phyloP scores from a whole-genome alignment of 2,888 invertebrate genomes.

The Tachina lurida region DNA sequence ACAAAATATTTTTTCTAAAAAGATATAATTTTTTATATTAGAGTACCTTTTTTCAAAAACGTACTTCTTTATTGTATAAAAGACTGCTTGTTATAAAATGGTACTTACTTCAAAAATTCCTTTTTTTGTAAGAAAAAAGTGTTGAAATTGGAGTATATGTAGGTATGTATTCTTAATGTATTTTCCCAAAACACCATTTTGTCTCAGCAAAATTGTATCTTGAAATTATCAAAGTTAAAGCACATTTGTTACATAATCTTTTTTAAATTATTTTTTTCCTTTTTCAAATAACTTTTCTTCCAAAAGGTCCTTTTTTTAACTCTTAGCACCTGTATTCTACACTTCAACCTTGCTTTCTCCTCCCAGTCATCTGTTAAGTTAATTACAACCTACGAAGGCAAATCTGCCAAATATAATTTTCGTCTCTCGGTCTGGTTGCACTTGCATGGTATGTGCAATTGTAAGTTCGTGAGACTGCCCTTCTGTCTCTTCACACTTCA shows the following conservation, averaged over 20 bases:
- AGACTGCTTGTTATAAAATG: too few species aligned
- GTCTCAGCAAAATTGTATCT: too few species aligned
- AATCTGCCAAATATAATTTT: conserved; percentile 7
- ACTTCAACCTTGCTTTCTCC: conserved; percentile 45
- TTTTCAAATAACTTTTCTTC: neutral
- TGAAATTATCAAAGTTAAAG: too few species aligned
- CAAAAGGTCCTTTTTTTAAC: too few species aligned
- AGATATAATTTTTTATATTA: neutral
- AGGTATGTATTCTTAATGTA: too few species aligned
- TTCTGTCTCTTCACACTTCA: conserved; percentile 37
- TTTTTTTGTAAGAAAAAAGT: too few species aligned
- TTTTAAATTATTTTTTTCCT: too few species aligned
- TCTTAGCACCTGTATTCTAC: neutral
- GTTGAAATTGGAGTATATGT: too few species aligned
- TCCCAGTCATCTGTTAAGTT: conserved; percentile 77
- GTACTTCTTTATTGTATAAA: too few species aligned
- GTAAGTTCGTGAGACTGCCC: neutral
- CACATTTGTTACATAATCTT: too few species aligned
- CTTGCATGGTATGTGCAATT: neutral
- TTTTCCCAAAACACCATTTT: too few species aligned
- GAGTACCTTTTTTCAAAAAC: neutral
- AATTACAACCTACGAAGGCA: conserved; percentile 75
- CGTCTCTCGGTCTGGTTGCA: neutral
- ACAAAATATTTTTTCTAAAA: neutral
- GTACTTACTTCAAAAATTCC: too few species aligned